A percentile compares a stretch with the other conserved stretches of the same genome.
Evolutionary conservation across 2,113 vertebrate species (phyloP).

Genomic region (Lates calcarifer): DNA sequence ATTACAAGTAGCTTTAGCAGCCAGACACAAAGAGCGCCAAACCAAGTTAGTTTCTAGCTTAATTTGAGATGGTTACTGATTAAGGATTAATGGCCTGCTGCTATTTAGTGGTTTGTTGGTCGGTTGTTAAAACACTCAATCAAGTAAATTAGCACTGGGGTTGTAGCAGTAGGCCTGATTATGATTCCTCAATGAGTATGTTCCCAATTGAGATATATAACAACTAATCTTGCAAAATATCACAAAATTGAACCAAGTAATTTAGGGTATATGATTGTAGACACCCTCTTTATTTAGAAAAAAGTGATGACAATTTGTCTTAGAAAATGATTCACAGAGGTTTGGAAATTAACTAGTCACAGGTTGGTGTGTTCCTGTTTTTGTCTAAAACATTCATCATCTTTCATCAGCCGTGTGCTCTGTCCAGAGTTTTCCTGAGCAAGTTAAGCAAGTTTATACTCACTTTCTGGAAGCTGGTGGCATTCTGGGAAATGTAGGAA

Average conservation of each 20-base stretch:
- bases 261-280: background rate
- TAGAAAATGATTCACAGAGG: background rate
- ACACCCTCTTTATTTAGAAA: background rate
- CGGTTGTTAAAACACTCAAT: slow-evolving; percentile 3
- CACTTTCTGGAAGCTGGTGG: background rate
- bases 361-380: background rate
- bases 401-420: background rate
- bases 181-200: background rate
- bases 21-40: background rate
- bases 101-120: background rate
- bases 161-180: background rate
- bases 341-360: background rate
- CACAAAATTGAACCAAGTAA: background rate
- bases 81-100: background rate
- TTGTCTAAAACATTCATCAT: background rate
- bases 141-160: background rate
- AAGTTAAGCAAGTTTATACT: background rate
- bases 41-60: background rate
- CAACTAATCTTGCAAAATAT: background rate
- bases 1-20: background rate
- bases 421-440: background rate
- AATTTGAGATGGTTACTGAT: slow-evolving; percentile 3
- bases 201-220: background rate
- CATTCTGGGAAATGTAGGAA: slow-evolving; percentile 12
- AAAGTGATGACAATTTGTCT: background rate